Evolutionary conservation across 2,113 vertebrate genomes (phyloP).

Genomic region (Oxyruncus cristatus): DNA sequence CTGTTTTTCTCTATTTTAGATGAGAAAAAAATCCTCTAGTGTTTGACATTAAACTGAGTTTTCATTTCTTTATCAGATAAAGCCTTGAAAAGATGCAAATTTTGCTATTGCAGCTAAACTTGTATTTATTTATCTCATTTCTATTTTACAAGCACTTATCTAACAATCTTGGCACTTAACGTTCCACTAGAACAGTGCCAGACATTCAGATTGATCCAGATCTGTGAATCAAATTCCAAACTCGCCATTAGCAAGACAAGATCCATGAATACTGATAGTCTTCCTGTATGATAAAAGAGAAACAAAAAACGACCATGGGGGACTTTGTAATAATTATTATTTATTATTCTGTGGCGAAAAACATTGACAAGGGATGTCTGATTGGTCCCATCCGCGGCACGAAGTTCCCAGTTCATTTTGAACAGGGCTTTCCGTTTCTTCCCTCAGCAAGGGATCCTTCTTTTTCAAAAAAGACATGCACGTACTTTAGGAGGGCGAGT

Average conservation of each 20-base stretch:
- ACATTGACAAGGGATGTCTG: not conserved
- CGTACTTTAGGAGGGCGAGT: not conserved
- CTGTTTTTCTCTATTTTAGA: not conserved
- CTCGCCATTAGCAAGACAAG: not conserved
- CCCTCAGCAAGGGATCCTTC: not conserved
- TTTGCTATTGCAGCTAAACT: not conserved
- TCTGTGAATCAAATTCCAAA: not conserved
- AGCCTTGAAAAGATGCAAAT: not conserved
- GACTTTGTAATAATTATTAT: not conserved
- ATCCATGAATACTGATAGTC: not conserved
- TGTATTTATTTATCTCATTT: constrained; percentile 1
- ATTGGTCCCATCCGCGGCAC: not conserved
- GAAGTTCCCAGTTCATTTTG: not conserved
- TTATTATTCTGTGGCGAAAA: not conserved
- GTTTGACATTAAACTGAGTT: not conserved
- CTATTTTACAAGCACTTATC: not conserved
- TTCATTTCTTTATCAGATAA: not conserved
- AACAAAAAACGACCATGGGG: not conserved
- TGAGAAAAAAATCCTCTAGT: not conserved
- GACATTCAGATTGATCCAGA: not conserved
- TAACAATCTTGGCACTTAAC: not conserved
- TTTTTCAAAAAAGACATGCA: not conserved
- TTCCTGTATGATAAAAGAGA: not conserved
- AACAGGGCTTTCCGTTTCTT: not conserved
- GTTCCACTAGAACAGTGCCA: not conserved